A percentile compares a stretch with the other conserved stretches of the same genome.
Evolutionary conservation across 2,113 vertebrate species (phyloP).

Genomic region (Gavialis gangeticus): DNA sequence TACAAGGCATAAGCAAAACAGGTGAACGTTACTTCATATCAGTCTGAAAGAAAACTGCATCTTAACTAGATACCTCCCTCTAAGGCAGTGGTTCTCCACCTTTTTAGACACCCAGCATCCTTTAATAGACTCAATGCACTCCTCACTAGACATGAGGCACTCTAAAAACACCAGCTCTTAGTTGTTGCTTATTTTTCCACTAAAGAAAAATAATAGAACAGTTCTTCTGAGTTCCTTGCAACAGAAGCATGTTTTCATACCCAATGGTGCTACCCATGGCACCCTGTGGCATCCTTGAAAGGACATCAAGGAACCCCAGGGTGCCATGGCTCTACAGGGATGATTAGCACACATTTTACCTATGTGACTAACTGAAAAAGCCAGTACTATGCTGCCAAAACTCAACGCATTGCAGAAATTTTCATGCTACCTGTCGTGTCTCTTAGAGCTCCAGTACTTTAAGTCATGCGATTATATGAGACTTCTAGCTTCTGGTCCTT

Average conservation of each 20-base stretch:
- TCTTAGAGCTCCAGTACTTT: background rate
- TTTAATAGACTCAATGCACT: no score
- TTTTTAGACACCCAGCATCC: no score
- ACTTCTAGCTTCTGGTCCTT: background rate
- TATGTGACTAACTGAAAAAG: fast-evolving
- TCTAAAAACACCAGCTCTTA: no score
- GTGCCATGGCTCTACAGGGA: background rate
- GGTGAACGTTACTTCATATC: fast-evolving
- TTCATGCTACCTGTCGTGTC: background rate
- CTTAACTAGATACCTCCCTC: background rate
- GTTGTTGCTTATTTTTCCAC: no score
- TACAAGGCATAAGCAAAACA: fast-evolving
- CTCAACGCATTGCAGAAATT: background rate
- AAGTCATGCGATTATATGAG: background rate
- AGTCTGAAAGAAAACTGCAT: background rate
- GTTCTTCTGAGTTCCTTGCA: no score
- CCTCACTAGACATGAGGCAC: no score
- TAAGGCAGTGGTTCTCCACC: no score
- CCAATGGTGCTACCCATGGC: no score
- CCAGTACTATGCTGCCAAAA: background rate
- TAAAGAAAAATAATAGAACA: no score
- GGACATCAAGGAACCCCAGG: no score
- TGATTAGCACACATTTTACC: background rate
- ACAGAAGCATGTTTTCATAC: no score
- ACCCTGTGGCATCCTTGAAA: no score